These are phyloP conservation scores for Halisarca cf. caerulea DNA, from an alignment of 37 sponge, comb jelly and placozoan genomes.

Conservation along the genomic window DNA sequence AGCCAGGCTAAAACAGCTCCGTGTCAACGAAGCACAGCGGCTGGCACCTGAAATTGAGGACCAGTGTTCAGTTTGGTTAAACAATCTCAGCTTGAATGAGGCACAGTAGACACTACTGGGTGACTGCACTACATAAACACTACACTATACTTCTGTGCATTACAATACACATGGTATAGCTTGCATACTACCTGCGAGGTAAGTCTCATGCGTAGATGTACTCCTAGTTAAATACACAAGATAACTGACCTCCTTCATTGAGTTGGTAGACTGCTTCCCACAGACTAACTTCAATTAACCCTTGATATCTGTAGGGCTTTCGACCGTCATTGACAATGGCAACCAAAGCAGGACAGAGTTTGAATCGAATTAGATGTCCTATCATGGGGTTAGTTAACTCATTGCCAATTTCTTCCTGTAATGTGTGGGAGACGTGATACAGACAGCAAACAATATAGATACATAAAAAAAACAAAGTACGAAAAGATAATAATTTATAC, in stretches of 20 bases:
- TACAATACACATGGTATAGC: too few relatives aligned
- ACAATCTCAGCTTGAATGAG: too few relatives aligned
- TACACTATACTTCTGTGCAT: too few relatives aligned
- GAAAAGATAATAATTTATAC: background rate
- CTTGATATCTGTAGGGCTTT: conserved; percentile 58
- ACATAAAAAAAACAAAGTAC: background rate
- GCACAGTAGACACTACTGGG: too few relatives aligned
- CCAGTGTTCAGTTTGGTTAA: too few relatives aligned
- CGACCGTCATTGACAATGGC: conserved; percentile 68
- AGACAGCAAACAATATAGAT: background rate
- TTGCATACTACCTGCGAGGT: background rate
- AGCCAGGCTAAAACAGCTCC: too few relatives aligned
- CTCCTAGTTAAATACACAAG: background rate
- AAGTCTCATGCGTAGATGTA: background rate
- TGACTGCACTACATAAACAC: too few relatives aligned
- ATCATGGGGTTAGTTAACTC: conserved; percentile 28
- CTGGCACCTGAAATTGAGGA: too few relatives aligned
- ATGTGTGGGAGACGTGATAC: background rate
- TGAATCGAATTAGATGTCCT: conserved; percentile 68
- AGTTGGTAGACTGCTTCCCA: conserved; percentile 76
- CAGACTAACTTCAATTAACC: conserved; percentile 55
- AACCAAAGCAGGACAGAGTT: conserved; percentile 64
- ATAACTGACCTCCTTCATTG: conserved; percentile 54
- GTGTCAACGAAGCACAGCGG: too few relatives aligned
- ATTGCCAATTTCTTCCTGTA: conserved; percentile 30